These are phyloP conservation scores for Heliconius nattereri DNA, from an alignment of 1,140 invertebrate genomes.

Conservation along the genomic window DNA sequence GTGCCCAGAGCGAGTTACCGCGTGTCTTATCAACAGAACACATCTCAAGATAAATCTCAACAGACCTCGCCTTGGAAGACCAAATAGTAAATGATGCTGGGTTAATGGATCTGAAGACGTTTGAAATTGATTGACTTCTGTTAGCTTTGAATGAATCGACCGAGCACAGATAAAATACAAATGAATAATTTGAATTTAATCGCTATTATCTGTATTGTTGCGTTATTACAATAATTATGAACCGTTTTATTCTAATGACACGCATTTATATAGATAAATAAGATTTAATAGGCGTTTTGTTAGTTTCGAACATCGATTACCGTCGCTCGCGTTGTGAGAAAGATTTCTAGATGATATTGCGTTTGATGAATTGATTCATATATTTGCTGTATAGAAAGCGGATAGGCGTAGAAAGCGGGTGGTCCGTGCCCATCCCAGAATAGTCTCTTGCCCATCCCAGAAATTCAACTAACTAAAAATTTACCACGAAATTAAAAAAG, in stretches of 20 bases:
- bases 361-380: not conserved
- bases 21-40: conserved; percentile 65
- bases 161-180: conserved; percentile 43
- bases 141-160: conserved; percentile 39
- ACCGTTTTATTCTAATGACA: conserved; percentile 13
- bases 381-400: not conserved
- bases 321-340: not conserved
- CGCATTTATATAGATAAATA: not conserved
- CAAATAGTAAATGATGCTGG: conserved; percentile 56
- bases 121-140: conserved; percentile 67
- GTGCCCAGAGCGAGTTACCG: conserved; percentile 68
- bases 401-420: no score
- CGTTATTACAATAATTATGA: conserved; percentile 17
- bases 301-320: not conserved
- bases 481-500: no score
- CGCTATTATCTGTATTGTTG: conserved; percentile 9
- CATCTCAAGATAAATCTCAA: conserved; percentile 73
- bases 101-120: conserved; percentile 66
- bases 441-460: no score
- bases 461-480: no score
- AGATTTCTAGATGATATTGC: not conserved
- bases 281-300: conserved; percentile 12
- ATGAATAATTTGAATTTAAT: conserved; percentile 57
- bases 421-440: no score
- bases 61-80: conserved; percentile 37